Evolutionary conservation across 1,140 invertebrate species (phyloP).

Genomic region (Heliconius hewitsoni): DNA sequence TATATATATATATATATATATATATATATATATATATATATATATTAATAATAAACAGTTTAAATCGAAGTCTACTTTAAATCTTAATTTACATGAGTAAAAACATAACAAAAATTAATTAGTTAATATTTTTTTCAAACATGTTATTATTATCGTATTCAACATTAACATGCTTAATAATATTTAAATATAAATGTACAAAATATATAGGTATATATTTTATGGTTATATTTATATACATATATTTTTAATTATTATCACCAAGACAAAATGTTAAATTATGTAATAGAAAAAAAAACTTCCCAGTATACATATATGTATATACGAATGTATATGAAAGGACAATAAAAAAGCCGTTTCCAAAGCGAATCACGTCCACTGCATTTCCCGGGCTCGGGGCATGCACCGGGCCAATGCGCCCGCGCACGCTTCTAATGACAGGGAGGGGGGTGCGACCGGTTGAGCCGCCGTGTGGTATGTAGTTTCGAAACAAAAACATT

Average conservation of each 20-base stretch:
- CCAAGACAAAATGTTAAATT: not conserved
- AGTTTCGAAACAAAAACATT: not conserved
- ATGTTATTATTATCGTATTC: not conserved
- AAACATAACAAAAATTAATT: not conserved
- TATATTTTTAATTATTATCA: not conserved
- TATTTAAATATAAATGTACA: not conserved
- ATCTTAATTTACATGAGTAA: not conserved
- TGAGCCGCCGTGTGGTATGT: constrained; percentile 52
- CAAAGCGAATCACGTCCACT: constrained; percentile 62
- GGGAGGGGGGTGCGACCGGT: constrained; percentile 57
- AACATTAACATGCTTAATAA: not conserved
- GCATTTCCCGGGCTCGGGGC: constrained; percentile 53
- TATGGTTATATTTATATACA: not conserved
- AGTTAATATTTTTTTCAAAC: not conserved
- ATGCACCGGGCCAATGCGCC: constrained; percentile 73
- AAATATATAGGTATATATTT: not conserved
- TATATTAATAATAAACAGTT: not conserved
- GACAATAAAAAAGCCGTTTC: constrained; percentile 41
- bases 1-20: no score
- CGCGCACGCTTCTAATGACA: constrained; percentile 77
- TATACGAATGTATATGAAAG: not conserved
- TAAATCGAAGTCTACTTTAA: not conserved
- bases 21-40: no score
- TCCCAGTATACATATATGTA: not conserved
- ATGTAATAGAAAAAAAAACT: not conserved